Evolutionary conservation across 2,113 vertebrate genomes (phyloP).

Genomic region (Xenus cinereus): DNA sequence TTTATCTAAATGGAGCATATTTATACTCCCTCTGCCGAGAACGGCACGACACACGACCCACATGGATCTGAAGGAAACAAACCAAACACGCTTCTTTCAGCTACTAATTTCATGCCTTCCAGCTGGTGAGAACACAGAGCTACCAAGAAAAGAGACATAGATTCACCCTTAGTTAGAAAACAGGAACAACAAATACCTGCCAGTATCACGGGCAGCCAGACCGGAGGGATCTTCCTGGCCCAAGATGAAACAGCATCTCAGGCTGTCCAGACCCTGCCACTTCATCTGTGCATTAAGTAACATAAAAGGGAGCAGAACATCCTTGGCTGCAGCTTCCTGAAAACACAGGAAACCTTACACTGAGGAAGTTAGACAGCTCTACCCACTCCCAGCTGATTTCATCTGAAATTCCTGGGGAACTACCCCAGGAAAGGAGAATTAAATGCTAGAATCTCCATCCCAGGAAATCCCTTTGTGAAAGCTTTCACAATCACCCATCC

Average conservation of each 20-base stretch:
- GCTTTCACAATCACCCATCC: background rate
- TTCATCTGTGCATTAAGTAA: background rate
- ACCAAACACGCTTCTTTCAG: background rate
- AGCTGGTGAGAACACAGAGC: background rate
- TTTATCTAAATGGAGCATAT: background rate
- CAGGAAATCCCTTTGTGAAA: background rate
- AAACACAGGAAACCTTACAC: background rate
- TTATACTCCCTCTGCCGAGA: background rate
- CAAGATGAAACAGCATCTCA: background rate
- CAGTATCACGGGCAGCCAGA: background rate
- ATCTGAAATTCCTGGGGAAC: background rate
- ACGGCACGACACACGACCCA: rapidly evolving
- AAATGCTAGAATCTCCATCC: background rate
- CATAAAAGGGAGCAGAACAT: background rate
- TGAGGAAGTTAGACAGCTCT: background rate
- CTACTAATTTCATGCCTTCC: background rate
- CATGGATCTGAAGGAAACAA: background rate
- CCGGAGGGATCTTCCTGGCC: rapidly evolving
- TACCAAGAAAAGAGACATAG: background rate
- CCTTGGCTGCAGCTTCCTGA: background rate
- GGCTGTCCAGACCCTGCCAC: background rate
- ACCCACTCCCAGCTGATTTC: background rate
- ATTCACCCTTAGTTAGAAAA: background rate
- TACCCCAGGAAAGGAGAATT: background rate
- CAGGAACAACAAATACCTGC: background rate